These are phyloP conservation scores for Clarias gariepinus DNA, from an alignment of 2,113 vertebrate species.

Conservation along the genomic window DNA sequence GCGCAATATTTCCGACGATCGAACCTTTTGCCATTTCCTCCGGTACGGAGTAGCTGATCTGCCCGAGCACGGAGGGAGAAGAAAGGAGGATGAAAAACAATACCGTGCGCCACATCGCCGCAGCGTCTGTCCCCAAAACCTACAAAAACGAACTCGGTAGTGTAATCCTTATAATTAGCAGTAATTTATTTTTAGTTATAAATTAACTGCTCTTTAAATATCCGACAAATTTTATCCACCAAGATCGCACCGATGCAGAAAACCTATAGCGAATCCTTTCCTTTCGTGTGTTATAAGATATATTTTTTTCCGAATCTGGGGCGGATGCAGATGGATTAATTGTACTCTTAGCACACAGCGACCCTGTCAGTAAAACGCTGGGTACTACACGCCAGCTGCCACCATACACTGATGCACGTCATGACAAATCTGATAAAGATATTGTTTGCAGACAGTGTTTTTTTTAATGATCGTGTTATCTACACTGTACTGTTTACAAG, in stretches of 20 bases:
- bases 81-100: conserved; percentile 30
- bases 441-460: background rate
- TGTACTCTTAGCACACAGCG: conserved; percentile 46
- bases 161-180: background rate
- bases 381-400: background rate
- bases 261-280: background rate
- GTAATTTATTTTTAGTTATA: background rate
- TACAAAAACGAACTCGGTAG: background rate
- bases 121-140: background rate
- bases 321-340: background rate
- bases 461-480: background rate
- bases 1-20: conserved; percentile 64
- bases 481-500: background rate
- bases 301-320: conserved; percentile 10
- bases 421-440: background rate
- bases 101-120: conserved; percentile 1
- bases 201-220: background rate
- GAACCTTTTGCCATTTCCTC: conserved; percentile 69
- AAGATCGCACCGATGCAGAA: background rate
- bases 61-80: conserved; percentile 21
- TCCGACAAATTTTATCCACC: background rate
- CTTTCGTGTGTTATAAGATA: background rate
- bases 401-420: background rate
- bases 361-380: conserved; percentile 21
- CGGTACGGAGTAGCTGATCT: conserved; percentile 52